Evolutionary conservation across 2,888 invertebrate genomes (phyloP), one percentile per base, ranked within the genome.

Genomic region (Lepidochrysops patricia): DNA sequence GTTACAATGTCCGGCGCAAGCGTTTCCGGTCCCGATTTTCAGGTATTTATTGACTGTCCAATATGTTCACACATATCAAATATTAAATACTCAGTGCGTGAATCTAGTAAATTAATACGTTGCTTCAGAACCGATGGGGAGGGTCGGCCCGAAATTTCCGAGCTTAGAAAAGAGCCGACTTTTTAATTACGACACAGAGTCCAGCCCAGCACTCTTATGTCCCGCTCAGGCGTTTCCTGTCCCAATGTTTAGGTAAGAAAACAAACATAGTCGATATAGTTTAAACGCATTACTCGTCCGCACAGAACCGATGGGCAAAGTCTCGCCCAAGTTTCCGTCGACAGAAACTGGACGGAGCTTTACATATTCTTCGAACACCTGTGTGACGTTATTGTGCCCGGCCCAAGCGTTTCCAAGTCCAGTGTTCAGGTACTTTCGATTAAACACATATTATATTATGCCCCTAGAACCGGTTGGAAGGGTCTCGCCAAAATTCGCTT

Each of bases 291-390:
- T 79, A 74, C 70, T 58, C 49, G 23, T 69, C 66, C 70, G 69
- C 80, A 83, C 88, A 94, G 94, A 95, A 90, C 95, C 95, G 70
- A 92, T 95, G 89, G 94, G 95, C 85, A 94, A 94, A 80, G 94
- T 94, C 63, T 91, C 92, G 65, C 95, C 95, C 67, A 94, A 94
- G 75, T 89, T 90, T 75, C 87, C 90, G 61, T 83, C 89, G 63
- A 81, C 81, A 78, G 87, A 89, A 78, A 89, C 85, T 27, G 85
- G 86, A 60, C 85, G 87, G 74, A 86, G 87, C 76, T 89, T 82
- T 79, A 86, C 86, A 62, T 88, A 81, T 77, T 73, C 79, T 59
- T 82, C 85, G 58, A 79, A 84, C 66, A 81, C 85, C 63, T 88
- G 84, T 73, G 90, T 91, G 71, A 93, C 94, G 57, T 76, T 94